Percentiles rank a stretch among this genome's conserved stretches.
These are phyloP conservation scores for Notothenia rossii DNA, from an alignment of 2,113 vertebrate species.

Conservation along the genomic window DNA sequence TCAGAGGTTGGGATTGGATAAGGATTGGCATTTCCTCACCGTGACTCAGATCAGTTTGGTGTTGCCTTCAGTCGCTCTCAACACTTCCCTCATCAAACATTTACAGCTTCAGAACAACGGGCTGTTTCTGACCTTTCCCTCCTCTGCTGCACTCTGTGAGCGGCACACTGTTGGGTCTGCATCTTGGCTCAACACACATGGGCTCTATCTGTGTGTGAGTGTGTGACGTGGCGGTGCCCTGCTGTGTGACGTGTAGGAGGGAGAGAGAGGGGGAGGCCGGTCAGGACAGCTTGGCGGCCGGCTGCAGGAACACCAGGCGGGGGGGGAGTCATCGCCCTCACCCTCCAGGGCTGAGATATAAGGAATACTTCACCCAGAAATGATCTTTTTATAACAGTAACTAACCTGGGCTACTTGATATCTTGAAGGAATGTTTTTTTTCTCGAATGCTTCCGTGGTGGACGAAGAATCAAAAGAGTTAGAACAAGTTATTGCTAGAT, in stretches of 20 bases:
- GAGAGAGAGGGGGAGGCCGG: constrained; percentile 47
- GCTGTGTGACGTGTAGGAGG: constrained; percentile 44
- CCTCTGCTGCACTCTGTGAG: neutral
- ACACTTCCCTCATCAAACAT: constrained; percentile 66
- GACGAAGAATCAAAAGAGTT: too few relatives aligned
- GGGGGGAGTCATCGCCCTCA: constrained; percentile 60
- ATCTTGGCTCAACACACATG: constrained; percentile 19
- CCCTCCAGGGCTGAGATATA: constrained; percentile 62
- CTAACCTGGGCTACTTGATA: too few relatives aligned
- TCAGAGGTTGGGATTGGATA: constrained; percentile 33
- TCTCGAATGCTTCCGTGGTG: too few relatives aligned
- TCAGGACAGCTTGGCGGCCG: constrained; percentile 67
- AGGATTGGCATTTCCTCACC: constrained; percentile 30
- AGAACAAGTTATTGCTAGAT: too few relatives aligned
- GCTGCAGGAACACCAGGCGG: constrained; percentile 68
- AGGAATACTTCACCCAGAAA: too few relatives aligned
- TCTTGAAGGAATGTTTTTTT: too few relatives aligned
- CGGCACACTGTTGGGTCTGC: constrained; percentile 16
- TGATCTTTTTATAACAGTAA: too few relatives aligned
- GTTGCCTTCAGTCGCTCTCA: constrained; percentile 30
- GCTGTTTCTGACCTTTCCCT: constrained; percentile 66
- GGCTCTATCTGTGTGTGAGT: constrained; percentile 20
- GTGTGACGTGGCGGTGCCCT: constrained; percentile 45
- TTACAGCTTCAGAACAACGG: constrained; percentile 59
- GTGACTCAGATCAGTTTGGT: constrained; percentile 50